phyloP scores from a whole-genome alignment of 2,888 invertebrate species.

The Drosophila niveifrons region DNA sequence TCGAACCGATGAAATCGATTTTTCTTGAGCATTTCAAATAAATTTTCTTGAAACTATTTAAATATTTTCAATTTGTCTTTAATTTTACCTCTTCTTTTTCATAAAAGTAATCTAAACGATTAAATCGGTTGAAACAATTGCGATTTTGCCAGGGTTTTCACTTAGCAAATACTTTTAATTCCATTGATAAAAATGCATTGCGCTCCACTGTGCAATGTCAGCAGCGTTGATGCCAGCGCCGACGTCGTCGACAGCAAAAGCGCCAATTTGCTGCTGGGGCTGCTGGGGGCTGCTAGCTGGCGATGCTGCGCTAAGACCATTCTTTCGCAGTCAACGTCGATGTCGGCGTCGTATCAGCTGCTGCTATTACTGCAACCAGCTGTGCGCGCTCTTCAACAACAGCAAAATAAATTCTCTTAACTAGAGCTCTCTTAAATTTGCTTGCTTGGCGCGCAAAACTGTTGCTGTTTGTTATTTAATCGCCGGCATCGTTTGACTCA shows the following conservation, averaged over 20 bases:
- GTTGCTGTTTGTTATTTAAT: slow-evolving; percentile 79
- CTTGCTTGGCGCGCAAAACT: slow-evolving; percentile 74
- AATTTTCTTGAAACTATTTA: not conserved
- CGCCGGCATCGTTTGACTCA: slow-evolving; percentile 65
- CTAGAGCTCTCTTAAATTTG: slow-evolving; percentile 33
- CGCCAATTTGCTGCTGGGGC: slow-evolving; percentile 49
- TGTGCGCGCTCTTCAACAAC: slow-evolving; percentile 61
- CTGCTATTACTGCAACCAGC: slow-evolving; percentile 65
- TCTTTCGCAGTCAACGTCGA: slow-evolving; percentile 62
- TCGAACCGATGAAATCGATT: not conserved
- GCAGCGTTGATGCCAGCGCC: slow-evolving; percentile 34
- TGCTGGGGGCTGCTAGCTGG: slow-evolving; percentile 18
- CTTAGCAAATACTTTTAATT: not conserved
- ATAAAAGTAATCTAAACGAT: no score
- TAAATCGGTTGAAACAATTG: not conserved
- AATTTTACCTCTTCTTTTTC: no score
- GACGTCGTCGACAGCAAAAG: slow-evolving; percentile 46
- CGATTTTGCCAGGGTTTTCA: not conserved
- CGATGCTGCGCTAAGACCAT: slow-evolving; percentile 69
- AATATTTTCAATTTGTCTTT: not conserved
- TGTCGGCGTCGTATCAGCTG: slow-evolving; percentile 27
- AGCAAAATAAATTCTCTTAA: slow-evolving; percentile 34
- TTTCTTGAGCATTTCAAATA: not conserved
- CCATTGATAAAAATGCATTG: not conserved
- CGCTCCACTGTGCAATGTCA: slow-evolving; percentile 42